Evolutionary conservation across 2,113 vertebrate genomes (phyloP), one percentile per base, ranked within the genome.

Genomic region (Megaptera novaeangliae): DNA sequence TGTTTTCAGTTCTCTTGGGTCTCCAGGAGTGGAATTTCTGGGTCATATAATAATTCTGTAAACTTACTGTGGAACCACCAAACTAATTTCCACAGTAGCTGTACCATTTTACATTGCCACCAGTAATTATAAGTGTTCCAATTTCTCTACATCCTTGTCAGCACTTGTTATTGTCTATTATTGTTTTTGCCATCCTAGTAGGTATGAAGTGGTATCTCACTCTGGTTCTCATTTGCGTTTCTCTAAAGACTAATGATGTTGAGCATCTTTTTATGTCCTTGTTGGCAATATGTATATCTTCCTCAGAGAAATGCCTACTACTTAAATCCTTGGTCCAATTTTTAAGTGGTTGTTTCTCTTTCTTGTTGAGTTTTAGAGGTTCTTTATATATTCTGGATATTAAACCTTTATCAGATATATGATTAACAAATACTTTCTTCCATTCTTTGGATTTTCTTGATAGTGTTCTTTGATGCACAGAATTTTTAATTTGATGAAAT

Each of bases 101-200:
- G 12, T 12, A 21, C 80, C 57, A 82, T 63, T 61, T 44, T 82
- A 29, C 17, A 63, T 63, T 82, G 15, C 57, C 27, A 44, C 36
- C 44, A 68, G 63, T 49, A 85, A 52, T 86, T 68, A 1, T 66
- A 52, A 18, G 25, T 63, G 46, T 85, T 36, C 63, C 21, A 36
- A 20, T 68, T 86, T 86, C 44, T 52, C 14, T 49, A 17, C 23
- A 36, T 27, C 63, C 63, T 86, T 86, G 46, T 12, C 34, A 86
- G 46, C 44, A 52, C 46, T 82, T 82, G 57, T 68, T 86, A 27
- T 49, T 85, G 66, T 66, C 20, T 27, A 5, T 66, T 64, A 25
- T 27, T 0, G 0, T 10, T 36, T 0, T 1, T 10, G 9, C n/a
- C 64, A 39, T 55, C 15, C 18, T 64, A 23, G 6, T 4, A 41